Base-by-base conservation (phyloP, 2,113 vertebrate genomes). In the Numida meleagris region DNA sequence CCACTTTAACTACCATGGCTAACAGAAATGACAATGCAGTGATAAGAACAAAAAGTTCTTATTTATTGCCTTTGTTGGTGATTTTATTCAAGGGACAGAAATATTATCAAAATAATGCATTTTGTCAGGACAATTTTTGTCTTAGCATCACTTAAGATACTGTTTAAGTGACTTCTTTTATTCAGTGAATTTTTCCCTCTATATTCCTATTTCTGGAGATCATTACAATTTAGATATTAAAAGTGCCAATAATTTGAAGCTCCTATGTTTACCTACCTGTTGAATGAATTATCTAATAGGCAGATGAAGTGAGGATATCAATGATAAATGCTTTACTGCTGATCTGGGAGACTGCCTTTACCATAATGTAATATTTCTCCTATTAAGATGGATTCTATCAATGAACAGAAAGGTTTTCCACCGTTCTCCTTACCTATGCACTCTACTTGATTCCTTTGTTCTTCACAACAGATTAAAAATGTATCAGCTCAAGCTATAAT, bases 1-100 rank as follows among this genome's bases (percentile, higher is more conserved):
- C 27, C 5, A 8, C 19, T 36, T 51, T 61, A 57, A 50, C 13
- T 34, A 15, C 17, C 8, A 25, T 51, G 16, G 3, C 4, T 61
- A 40, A 29, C 3, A 81, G 13, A 4, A 70, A 61, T 20, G 12
- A 21, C 8, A 82, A 53, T 38, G 9, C 1, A 48, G 8, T 59
- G 29, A 18, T 21, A 57, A 10, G 7, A 70, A 17, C 0, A 7
- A 68, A 51, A 17, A 2, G 1, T 5, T 1, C 1, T 0, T 33
- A 17, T 33, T 31, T 36, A 23, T 42, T 61, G 33, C 7, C 38
- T 61, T 36, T 9, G n/a, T 27, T 63, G 27, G 5, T 66, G 10
- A 58, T 71, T 74, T 81, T 3, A 40, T 83, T 73, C 10, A 65
- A 76, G 3, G 2, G 2, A 61, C 5, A 70, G 17, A 91, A 45